These are phyloP conservation scores for Hyphantria cunea DNA, from an alignment of 1,140 invertebrate genomes.

Conservation along the genomic window DNA sequence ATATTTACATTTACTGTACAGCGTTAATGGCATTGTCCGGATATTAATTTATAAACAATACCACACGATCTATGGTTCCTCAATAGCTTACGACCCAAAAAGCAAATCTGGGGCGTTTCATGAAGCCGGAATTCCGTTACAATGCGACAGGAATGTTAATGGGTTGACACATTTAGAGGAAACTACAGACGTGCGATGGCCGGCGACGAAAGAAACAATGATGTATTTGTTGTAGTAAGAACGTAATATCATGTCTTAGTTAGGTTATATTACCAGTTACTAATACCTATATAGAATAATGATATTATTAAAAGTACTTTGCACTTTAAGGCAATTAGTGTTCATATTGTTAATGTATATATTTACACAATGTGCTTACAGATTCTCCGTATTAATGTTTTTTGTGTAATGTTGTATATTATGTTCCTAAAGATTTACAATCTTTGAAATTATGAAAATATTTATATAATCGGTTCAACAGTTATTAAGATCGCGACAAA, in stretches of 20 bases:
- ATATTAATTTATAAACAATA: conserved; percentile 39
- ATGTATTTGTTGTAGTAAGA: conserved; percentile 1
- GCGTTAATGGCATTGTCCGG: conserved; percentile 21
- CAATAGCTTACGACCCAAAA: conserved; percentile 30
- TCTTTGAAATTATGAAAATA: no score
- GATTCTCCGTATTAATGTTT: no score
- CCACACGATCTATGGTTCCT: conserved; percentile 19
- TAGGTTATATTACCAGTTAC: neutral
- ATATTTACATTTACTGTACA: conserved; percentile 24
- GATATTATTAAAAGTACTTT: no score
- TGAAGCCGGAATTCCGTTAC: conserved; percentile 34
- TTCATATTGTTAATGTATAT: no score
- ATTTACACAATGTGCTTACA: no score
- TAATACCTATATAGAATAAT: no score
- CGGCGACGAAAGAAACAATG: conserved; percentile 21
- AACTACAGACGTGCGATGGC: conserved; percentile 4
- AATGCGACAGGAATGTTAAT: conserved; percentile 39
- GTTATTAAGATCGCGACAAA: no score
- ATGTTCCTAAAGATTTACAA: no score
- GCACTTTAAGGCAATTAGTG: no score
- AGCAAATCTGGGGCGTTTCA: conserved; percentile 33
- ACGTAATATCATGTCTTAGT: neutral
- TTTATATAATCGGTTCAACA: no score
- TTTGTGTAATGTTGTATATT: no score
- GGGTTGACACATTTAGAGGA: conserved; percentile 27